phyloP scores from a whole-genome alignment of 2,888 invertebrate genomes.

The Himalopsyche kuldschensis region DNA sequence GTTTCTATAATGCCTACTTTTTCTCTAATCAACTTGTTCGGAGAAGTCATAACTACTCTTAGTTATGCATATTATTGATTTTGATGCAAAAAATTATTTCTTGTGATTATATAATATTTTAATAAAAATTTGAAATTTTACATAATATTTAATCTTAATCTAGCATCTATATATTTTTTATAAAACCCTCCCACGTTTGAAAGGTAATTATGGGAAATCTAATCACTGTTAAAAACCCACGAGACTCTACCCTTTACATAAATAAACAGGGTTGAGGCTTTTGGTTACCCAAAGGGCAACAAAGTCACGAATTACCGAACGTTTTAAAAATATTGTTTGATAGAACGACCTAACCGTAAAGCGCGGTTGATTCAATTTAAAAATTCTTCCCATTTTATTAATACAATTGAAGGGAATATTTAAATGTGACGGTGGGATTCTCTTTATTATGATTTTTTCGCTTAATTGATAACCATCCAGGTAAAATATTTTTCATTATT shows the following conservation, averaged over 20 bases:
- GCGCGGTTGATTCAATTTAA: background rate
- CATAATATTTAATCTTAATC: background rate
- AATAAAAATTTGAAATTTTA: too few relatives aligned
- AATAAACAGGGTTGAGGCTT: background rate
- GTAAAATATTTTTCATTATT: too few relatives aligned
- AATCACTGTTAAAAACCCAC: background rate
- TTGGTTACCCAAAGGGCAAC: background rate
- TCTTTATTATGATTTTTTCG: too few relatives aligned
- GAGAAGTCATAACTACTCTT: too few relatives aligned
- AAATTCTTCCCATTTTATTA: background rate
- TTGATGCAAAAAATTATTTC: too few relatives aligned
- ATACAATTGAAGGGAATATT: too few relatives aligned
- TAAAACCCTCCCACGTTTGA: background rate
- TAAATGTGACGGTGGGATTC: too few relatives aligned
- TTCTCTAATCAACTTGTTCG: too few relatives aligned
- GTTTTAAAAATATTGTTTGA: background rate
- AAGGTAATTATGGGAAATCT: background rate
- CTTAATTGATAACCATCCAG: too few relatives aligned
- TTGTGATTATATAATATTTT: too few relatives aligned
- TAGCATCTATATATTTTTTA: background rate
- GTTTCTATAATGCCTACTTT: too few relatives aligned
- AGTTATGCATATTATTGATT: too few relatives aligned
- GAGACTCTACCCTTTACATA: background rate
- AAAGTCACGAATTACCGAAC: background rate
- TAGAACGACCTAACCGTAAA: background rate